Base-by-base conservation (phyloP, 2,888 invertebrate species). In the Lithophane leautieri region DNA sequence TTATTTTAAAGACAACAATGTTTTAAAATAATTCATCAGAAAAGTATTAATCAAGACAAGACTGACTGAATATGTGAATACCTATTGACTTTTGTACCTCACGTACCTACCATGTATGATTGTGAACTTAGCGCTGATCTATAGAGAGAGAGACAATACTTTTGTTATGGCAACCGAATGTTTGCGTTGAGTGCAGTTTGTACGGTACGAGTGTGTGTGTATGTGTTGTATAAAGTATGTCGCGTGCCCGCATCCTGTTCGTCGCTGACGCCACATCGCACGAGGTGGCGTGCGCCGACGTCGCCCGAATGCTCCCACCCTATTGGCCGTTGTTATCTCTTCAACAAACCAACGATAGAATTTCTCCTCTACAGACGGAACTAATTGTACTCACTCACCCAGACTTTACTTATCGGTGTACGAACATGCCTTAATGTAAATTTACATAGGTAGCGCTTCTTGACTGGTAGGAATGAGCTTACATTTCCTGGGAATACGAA, bases 251-350 rank as follows among this genome's bases (percentile, higher is more conserved):
- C 94, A 95, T 96, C 96, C 95, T 95, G 96, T 95, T 95, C 90
- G 91, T 83, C 86, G 89, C 89, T 95, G 96, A 95, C 96, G 94
- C 89, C 90, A 94, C 92, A 95, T 95, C 95, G 93, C 92, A 91
- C 93, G 96, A 96, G 94, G 92, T 92, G 92, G 90, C 91, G 92
- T 89, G 92, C 85, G 88, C 83, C 93, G 90, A 93, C 95, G 95
- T 94, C 89, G 94, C 85, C 90, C 86, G 88, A 91, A 91, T 91
- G 88, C 93, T 89, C 90, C 91, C 86, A 92, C 91, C 90, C 93
- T 91, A 96, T 96, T 96, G 96, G 96, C 85, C 88, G 92, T 84
- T 92, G 91, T 96, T 96, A 96, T 96, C 96, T 92, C 89, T 89
- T 86, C 90, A 80, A 89, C 91, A 89, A 92, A 92, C 93, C 91